phyloP scores from a whole-genome alignment of 2,113 vertebrate species.

The pig (Sus scrofa) region DNA sequence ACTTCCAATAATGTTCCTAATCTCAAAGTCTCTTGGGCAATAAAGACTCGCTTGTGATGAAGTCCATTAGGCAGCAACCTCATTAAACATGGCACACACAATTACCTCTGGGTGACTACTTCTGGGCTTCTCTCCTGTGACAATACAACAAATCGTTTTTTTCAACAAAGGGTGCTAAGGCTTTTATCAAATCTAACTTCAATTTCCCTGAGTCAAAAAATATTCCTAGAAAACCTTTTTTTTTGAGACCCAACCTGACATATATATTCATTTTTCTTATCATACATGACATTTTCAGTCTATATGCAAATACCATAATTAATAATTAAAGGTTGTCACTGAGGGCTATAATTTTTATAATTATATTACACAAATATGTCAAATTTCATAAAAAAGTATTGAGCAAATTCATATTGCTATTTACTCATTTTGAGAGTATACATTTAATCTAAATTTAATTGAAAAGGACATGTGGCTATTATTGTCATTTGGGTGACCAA shows the following conservation, averaged over 20 bases:
- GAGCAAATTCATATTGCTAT: background rate
- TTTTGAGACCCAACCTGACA: background rate
- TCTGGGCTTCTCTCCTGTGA: slow-evolving; percentile 2
- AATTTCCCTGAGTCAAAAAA: slow-evolving; percentile 59
- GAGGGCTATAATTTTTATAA: background rate
- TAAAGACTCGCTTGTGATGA: slow-evolving; percentile 68
- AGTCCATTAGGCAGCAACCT: slow-evolving; percentile 76
- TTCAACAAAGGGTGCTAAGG: background rate
- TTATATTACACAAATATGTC: background rate
- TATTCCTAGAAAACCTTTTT: background rate
- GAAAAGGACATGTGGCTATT: background rate
- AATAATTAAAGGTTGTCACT: background rate
- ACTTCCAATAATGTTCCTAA: slow-evolving; percentile 54
- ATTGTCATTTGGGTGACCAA: background rate
- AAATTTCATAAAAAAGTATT: background rate
- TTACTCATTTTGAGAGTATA: background rate
- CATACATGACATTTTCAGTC: background rate
- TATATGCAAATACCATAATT: background rate
- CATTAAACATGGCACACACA: slow-evolving; percentile 65
- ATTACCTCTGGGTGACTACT: slow-evolving; percentile 71
- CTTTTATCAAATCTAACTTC: slow-evolving; percentile 47
- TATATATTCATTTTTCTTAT: slow-evolving; percentile 16
- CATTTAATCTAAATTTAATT: background rate
- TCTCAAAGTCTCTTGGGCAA: slow-evolving; percentile 75
- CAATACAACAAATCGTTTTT: slow-evolving; percentile 70